These are phyloP conservation scores for Polietes domitor DNA, from an alignment of 2,888 invertebrate genomes.

Conservation along the genomic window DNA sequence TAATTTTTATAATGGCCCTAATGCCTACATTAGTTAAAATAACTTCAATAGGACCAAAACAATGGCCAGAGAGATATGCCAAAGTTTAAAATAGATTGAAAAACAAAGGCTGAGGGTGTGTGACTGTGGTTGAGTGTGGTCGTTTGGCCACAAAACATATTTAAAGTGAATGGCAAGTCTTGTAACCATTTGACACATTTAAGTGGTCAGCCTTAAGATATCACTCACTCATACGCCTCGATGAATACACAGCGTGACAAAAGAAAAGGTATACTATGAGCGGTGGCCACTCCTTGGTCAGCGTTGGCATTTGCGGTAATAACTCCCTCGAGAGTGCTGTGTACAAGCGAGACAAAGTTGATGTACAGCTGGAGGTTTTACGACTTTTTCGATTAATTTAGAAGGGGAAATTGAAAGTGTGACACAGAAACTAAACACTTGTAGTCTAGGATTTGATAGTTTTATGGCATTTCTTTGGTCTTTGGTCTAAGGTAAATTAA, in stretches of 20 bases:
- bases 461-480: no score
- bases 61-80: not conserved
- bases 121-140: not conserved
- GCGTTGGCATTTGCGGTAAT: not conserved
- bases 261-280: not conserved
- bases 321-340: not conserved
- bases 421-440: no score
- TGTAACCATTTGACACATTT: not conserved
- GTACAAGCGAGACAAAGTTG: not conserved
- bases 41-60: not conserved
- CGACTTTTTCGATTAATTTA: no score
- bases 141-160: slow-evolving; percentile 3
- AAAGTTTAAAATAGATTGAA: not conserved
- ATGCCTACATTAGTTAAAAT: not conserved
- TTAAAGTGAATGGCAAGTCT: not conserved
- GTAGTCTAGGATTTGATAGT: no score
- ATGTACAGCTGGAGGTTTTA: no score
- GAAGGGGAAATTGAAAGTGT: no score
- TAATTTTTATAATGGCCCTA: not conserved
- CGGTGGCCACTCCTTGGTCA: not conserved
- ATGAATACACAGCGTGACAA: no score
- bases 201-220: not conserved
- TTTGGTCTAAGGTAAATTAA: no score
- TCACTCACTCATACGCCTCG: not conserved
- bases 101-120: not conserved